Conservation (phyloP, 2,888 invertebrate genomes). For the Holacanthella duospinosa region DNA sequence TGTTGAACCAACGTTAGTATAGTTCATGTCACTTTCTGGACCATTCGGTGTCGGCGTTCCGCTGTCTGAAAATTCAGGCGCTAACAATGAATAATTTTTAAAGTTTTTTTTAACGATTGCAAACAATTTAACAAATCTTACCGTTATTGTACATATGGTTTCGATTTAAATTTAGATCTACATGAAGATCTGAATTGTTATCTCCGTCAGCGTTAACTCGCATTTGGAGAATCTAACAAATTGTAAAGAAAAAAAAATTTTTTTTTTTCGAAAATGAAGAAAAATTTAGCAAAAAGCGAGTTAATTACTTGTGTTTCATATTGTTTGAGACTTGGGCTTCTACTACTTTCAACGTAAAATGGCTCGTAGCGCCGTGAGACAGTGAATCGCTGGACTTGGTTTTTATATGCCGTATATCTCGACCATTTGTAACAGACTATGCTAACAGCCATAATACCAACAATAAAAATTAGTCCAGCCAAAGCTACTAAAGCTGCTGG, state of each 20-base stretch:
- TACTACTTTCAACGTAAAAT: conserved; percentile 54
- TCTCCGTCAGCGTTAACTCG: conserved; percentile 72
- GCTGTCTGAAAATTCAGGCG: too few relatives aligned
- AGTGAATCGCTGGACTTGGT: conserved; percentile 64
- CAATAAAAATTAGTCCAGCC: conserved; percentile 75
- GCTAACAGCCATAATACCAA: conserved; percentile 76
- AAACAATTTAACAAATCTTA: conserved; percentile 18
- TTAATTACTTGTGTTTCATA: conserved; percentile 73
- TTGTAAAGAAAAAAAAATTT: conserved; percentile 10
- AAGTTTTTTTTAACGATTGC: too few relatives aligned
- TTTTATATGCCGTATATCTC: conserved; percentile 78
- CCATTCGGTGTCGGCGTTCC: neutral
- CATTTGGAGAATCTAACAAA: conserved; percentile 67
- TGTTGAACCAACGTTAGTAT: conserved; percentile 16
- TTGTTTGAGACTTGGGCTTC: conserved; percentile 60
- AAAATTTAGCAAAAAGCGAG: neutral
- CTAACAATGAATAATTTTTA: too few relatives aligned
- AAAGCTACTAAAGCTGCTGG: conserved; percentile 81
- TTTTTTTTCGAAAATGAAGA: too few relatives aligned
- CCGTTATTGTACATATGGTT: conserved; percentile 36
- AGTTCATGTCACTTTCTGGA: conserved; percentile 1
- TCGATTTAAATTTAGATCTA: conserved; percentile 58
- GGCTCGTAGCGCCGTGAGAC: conserved; percentile 63
- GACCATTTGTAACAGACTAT: conserved; percentile 92
- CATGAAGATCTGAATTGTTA: conserved; percentile 56